Conservation (phyloP, 2,113 vertebrate species). For the Mustelus asterias region DNA sequence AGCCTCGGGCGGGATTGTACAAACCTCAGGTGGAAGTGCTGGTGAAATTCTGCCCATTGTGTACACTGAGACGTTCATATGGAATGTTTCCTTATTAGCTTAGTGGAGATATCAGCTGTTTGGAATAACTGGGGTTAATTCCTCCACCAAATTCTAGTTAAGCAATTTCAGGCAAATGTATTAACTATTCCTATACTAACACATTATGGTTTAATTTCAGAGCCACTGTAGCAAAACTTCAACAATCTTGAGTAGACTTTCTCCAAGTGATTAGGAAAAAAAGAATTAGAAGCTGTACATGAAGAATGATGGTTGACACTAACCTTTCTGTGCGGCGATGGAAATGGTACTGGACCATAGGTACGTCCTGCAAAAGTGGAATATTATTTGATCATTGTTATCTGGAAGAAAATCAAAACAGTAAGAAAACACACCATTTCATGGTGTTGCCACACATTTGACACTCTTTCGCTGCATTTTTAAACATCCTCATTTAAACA, state of each 20-base stretch:
- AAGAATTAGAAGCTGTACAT: not conserved
- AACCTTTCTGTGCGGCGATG: conserved; percentile 91
- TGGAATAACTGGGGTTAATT: not conserved
- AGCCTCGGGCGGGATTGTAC: too few species aligned
- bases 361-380: conserved; percentile 69
- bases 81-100: not conserved
- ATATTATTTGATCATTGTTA: conserved; percentile 11
- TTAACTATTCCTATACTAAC: not conserved
- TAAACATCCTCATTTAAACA: not conserved
- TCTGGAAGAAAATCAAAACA: conserved; percentile 11
- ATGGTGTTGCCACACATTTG: not conserved
- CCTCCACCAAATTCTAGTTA: not conserved
- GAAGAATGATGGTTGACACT: conserved; percentile 38
- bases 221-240: not conserved
- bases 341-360: conserved; percentile 91
- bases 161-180: not conserved
- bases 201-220: not conserved
- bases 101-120: not conserved
- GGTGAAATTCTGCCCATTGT: not conserved
- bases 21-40: too few species aligned
- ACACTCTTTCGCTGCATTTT: not conserved
- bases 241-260: not conserved
- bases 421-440: conserved; percentile 15
- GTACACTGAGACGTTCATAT: not conserved
- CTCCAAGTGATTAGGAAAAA: not conserved